Percentiles rank a stretch among this genome's conserved stretches.
These are phyloP conservation scores for Holothuria leucospilota DNA, from an alignment of 53 echinoderm and acorn worm species.

Conservation along the genomic window DNA sequence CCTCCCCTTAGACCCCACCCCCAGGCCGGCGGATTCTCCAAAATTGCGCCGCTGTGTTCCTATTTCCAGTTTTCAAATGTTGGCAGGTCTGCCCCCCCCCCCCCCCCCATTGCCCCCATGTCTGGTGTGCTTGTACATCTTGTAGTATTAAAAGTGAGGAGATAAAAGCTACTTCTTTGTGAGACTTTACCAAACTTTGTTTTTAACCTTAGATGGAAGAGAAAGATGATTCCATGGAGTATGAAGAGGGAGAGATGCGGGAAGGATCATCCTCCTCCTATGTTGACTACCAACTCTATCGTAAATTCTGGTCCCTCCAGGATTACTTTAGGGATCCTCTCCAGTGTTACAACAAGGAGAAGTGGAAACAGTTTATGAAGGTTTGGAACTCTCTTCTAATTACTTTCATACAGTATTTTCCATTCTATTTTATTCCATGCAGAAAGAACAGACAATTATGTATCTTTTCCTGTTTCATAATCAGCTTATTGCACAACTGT, in stretches of 20 bases:
- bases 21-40: no score
- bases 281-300: conserved; percentile 93
- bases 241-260: conserved; percentile 91
- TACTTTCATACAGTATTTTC: not conserved
- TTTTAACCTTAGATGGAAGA: conserved; percentile 65
- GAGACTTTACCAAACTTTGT: not conserved
- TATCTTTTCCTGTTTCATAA: no score
- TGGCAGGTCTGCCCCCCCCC: no score
- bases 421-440: no score
- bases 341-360: conserved; percentile 89
- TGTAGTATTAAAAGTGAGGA: not conserved
- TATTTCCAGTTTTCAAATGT: no score
- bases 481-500: no score
- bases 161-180: not conserved
- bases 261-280: conserved; percentile 53
- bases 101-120: no score
- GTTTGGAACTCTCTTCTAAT: conserved; percentile 42
- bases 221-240: conserved; percentile 83
- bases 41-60: no score
- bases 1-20: no score
- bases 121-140: not conserved
- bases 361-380: conserved; percentile 82
- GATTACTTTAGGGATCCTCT: conserved; percentile 87
- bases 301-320: conserved; percentile 92
- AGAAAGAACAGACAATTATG: no score